Base-by-base conservation (phyloP, 2,797 vertebrate species). In the Sarcophilus harrisii region DNA sequence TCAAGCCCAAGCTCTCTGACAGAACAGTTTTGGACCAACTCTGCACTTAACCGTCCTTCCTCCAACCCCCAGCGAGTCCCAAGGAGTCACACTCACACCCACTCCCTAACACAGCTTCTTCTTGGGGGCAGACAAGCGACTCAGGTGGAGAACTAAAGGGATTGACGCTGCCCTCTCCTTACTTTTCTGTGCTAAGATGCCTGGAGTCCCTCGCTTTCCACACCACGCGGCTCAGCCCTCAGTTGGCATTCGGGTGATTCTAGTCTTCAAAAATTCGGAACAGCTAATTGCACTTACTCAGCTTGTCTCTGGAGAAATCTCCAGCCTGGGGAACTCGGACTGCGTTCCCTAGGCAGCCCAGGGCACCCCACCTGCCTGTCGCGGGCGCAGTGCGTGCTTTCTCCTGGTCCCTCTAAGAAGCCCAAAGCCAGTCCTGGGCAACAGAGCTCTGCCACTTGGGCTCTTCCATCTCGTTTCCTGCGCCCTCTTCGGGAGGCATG, bases 231-330 rank as follows among this genome's bases (percentile, higher is more conserved):
- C 38, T 5, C 49, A 57, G 73, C 45, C 60, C 28, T 13, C 5
- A n/a, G 8, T 0, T 29, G 32, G 3, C 0, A 10, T 4, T 3
- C 12, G 2, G n/a, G 11, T 38, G 91, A 30, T 90, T 27, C 30
- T 18, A 8, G 6, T n/a, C 4, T 66, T 6, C 38, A 6, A 0
- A 38, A 81, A 21, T 21, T 27, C 38, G 1, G 18, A 27, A 81
- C 73, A 45, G 73, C 18, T 45, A 11, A 27, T 38, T 45, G n/a
- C 38, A 81, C 66, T 81, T 45, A 81, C 66, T 24, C n/a, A 45
- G n/a, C n/a, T 38, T 55, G 94, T 57, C 45, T 28, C 9, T 0
- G 89, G 6, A 8, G 18, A 52, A 90, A 81, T 52, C 5, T 29
- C 55, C 2, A 73, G 2, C 18, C n/a, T 14, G 45, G 1, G 27